These are phyloP conservation scores for Lordiphosa stackelbergi DNA, from an alignment of 1,140 invertebrate genomes.

Conservation along the genomic window DNA sequence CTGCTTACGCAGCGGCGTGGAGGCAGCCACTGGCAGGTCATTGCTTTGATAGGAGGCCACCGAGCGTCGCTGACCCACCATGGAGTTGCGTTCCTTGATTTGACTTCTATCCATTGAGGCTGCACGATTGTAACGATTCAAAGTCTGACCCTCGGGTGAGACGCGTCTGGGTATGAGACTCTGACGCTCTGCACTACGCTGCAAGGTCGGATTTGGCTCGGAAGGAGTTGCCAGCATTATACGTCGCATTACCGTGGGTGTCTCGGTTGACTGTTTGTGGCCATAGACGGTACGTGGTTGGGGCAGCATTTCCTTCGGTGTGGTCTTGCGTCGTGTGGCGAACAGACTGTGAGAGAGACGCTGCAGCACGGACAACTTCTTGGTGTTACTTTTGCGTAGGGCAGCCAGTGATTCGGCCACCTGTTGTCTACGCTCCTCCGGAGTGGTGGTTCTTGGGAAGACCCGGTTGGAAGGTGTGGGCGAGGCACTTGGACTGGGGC, in stretches of 20 bases:
- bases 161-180: slow-evolving; percentile 63
- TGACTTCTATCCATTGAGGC: slow-evolving; percentile 65
- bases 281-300: slow-evolving; percentile 23
- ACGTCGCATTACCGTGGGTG: slow-evolving; percentile 43
- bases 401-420: slow-evolving; percentile 40
- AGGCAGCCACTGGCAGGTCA: slow-evolving; percentile 15
- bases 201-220: slow-evolving; percentile 5
- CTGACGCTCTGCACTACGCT: slow-evolving; percentile 47
- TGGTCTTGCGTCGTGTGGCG: slow-evolving; percentile 59
- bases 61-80: slow-evolving; percentile 30
- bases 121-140: slow-evolving; percentile 39
- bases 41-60: slow-evolving; percentile 7
- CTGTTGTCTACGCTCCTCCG: slow-evolving; percentile 38
- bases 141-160: slow-evolving; percentile 18
- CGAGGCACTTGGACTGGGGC: slow-evolving; percentile 11
- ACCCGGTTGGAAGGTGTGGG: not conserved
- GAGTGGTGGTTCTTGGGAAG: slow-evolving; percentile 5
- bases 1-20: slow-evolving; percentile 27
- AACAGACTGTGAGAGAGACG: slow-evolving; percentile 65
- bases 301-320: slow-evolving; percentile 36
- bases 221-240: slow-evolving; percentile 19
- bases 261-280: slow-evolving; percentile 1
- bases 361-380: slow-evolving; percentile 69
- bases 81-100: slow-evolving; percentile 20
- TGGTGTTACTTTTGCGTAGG: slow-evolving; percentile 47